A percentile compares a stretch with the other conserved stretches of the same genome.
Conservation (phyloP, 2,113 vertebrate species). For the Caranx melampygus region DNA sequence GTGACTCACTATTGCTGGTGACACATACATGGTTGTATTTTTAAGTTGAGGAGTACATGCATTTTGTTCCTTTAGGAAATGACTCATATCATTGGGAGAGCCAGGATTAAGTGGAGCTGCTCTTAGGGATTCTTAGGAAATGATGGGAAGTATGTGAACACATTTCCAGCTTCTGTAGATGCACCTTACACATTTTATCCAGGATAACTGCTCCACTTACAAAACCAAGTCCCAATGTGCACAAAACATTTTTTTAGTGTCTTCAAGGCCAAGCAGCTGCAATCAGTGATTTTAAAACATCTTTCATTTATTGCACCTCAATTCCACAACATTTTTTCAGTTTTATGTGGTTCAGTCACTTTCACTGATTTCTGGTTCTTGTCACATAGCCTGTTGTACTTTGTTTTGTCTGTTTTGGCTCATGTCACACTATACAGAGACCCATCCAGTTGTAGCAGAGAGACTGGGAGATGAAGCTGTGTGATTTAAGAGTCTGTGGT, state of each 20-base stretch:
- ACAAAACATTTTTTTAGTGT: not conserved
- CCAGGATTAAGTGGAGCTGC: not conserved
- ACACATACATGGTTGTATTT: not conserved
- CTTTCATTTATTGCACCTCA: not conserved
- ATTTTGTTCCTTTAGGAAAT: not conserved
- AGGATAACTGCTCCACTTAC: not conserved
- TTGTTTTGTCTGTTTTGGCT: not conserved
- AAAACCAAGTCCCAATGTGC: not conserved
- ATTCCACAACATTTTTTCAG: not conserved
- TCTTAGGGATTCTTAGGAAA: not conserved
- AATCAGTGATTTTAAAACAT: not conserved
- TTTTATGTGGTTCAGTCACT: not conserved
- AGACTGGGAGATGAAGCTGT: not conserved
- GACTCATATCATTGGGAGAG: not conserved
- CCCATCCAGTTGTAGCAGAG: not conserved
- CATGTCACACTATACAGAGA: not conserved
- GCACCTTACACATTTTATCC: not conserved
- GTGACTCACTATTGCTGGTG: not conserved
- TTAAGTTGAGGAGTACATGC: not conserved
- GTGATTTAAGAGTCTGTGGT: not conserved
- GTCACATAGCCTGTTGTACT: not conserved
- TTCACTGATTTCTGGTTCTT: not conserved
- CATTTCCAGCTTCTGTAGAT: slow-evolving; percentile 13
- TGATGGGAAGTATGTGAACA: not conserved
- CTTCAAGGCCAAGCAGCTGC: not conserved